These are phyloP conservation scores for Leptosomus discolor DNA, from an alignment of 2,113 vertebrate species.

Conservation along the genomic window DNA sequence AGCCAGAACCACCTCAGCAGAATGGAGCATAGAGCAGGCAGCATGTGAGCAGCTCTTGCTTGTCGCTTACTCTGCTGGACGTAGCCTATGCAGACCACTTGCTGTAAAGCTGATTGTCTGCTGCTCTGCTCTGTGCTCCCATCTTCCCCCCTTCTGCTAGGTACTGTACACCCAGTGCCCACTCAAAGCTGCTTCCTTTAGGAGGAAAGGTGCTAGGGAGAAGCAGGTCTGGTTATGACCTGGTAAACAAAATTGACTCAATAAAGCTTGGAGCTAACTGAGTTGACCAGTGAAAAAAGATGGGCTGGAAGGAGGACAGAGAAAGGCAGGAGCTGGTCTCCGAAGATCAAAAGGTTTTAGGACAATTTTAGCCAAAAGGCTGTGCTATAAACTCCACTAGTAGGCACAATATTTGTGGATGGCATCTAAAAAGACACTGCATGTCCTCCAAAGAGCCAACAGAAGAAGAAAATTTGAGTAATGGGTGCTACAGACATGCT, in stretches of 20 bases:
- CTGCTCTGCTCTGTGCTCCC: background rate
- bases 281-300: background rate
- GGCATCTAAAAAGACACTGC: background rate
- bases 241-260: background rate
- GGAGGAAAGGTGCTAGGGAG: background rate
- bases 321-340: background rate
- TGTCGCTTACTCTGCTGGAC: background rate
- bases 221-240: background rate
- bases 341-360: background rate
- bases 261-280: background rate
- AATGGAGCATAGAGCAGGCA: background rate
- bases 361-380: background rate
- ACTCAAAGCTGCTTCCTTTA: background rate
- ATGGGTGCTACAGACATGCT: background rate
- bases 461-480: background rate
- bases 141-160: background rate
- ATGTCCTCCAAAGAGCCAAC: background rate
- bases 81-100: background rate
- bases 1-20: background rate
- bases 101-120: background rate
- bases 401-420: background rate
- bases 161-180: background rate
- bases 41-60: background rate
- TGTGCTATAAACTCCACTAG: background rate
- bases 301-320: background rate